Evolutionary conservation across 2,113 vertebrate species (phyloP), one percentile per base, ranked within the genome.

Genomic region (Colinus virginianus): DNA sequence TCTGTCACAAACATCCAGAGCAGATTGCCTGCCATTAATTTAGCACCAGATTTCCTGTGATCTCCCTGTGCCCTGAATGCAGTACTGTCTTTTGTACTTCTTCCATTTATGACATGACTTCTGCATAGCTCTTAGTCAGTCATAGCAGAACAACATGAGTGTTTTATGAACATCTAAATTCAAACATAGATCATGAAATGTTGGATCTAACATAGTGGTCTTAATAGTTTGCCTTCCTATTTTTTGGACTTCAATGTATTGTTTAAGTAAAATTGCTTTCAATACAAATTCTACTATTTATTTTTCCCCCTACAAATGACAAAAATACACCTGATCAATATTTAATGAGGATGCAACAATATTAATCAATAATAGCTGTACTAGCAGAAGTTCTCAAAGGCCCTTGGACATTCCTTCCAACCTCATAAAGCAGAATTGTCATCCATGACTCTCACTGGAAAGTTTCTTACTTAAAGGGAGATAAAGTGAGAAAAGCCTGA

Each of bases 1-100:
- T 96, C 84, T 97, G 81, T 53, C 76, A 58, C 69, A 88, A 95
- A 91, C 67, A 76, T 48, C 20, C 67, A 74, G 85, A 95, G 7
- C 45, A 95, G 71, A 96, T 83, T 96, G 79, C 11, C 55, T 82
- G 81, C 32, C 92, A 94, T 91, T 71, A 84, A 84, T 91, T 90
- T 90, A 96, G 18, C 36, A 56, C 19, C 51, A 68, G 13, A 22
- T 82, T 96, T 94, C 62, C 12, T 84, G 49, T 93, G 61, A 34
- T 87, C 62, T 88, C 95, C 45, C 58, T 70, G 21, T 49, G 42
- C 88, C 42, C 5, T 81, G 13, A 19, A 45, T 86, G 36, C 90
- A 68, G 49, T 66, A 61, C 32, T 30, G 8, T 76, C 32, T 82
- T 18, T 36, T 87, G 68, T 45, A 38, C 9, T 58, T 84, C 66